Conservation (phyloP, 2,888 invertebrate genomes). For the Steromphala cineraria region DNA sequence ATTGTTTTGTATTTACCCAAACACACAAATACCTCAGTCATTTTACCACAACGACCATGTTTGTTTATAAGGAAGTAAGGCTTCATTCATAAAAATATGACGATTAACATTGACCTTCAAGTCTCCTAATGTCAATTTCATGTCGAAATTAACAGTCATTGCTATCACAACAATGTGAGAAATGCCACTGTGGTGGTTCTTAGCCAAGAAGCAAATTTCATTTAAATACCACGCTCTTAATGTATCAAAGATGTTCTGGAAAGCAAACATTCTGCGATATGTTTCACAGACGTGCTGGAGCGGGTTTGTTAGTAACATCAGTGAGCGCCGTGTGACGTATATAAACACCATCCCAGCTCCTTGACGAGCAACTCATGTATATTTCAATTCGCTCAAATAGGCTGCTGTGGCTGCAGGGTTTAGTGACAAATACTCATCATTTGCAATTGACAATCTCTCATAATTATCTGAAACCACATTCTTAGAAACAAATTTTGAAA, state of each 20-base stretch:
- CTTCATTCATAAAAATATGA: not conserved
- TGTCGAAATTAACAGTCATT: not conserved
- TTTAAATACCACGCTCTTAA: conserved; percentile 12
- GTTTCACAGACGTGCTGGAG: not conserved
- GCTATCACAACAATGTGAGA: not conserved
- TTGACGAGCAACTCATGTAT: not conserved
- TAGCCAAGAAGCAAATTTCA: conserved; percentile 11
- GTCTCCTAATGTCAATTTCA: not conserved
- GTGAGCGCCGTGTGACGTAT: not conserved
- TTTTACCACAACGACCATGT: too few relatives aligned
- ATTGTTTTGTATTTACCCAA: not conserved
- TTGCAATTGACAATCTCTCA: too few relatives aligned
- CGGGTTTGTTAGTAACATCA: not conserved
- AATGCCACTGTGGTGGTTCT: not conserved
- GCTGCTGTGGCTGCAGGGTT: too few relatives aligned
- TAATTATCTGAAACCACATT: too few relatives aligned
- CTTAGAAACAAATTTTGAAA: too few relatives aligned
- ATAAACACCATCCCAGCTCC: not conserved
- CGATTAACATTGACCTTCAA: not conserved
- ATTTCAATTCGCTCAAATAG: too few relatives aligned
- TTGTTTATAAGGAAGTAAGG: not conserved
- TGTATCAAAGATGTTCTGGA: conserved; percentile 17
- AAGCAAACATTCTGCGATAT: not conserved
- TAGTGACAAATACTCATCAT: too few relatives aligned
- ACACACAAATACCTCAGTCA: not conserved